phyloP scores from a whole-genome alignment of 2,888 invertebrate species.

The Phyllotreta cruciferae region DNA sequence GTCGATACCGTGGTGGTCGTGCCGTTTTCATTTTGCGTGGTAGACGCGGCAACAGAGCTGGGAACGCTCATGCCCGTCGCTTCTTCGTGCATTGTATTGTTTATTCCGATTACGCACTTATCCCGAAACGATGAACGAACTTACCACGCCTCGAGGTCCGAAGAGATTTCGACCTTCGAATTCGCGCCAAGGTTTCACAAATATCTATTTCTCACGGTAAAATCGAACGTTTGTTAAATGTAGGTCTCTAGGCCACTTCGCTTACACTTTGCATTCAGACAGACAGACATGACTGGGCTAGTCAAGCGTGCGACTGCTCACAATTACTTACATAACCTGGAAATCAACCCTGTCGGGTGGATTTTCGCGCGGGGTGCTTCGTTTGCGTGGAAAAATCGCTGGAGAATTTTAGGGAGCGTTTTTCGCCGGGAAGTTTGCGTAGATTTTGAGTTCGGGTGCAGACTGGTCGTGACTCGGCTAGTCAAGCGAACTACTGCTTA shows the following conservation, averaged over 20 bases:
- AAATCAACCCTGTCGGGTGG: slow-evolving; percentile 8
- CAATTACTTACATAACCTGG: slow-evolving; percentile 67
- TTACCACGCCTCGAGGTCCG: slow-evolving; percentile 60
- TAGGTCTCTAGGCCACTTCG: slow-evolving; percentile 91
- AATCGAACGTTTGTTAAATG: slow-evolving; percentile 76
- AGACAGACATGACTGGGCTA: slow-evolving; percentile 74
- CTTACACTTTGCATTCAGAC: slow-evolving; percentile 82
- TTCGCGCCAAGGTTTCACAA: slow-evolving; percentile 61
- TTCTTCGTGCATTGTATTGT: slow-evolving; percentile 77
- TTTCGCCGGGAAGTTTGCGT: slow-evolving; percentile 88
- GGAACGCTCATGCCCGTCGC: slow-evolving; percentile 73
- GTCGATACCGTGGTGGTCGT: slow-evolving; percentile 52
- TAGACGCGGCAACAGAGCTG: slow-evolving; percentile 70
- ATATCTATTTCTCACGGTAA: slow-evolving; percentile 62
- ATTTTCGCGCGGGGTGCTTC: not conserved
- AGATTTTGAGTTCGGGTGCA: slow-evolving; percentile 80
- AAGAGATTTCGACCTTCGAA: slow-evolving; percentile 60
- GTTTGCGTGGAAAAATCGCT: slow-evolving; percentile 5
- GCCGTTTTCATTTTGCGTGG: slow-evolving; percentile 61
- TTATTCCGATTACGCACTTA: slow-evolving; percentile 59
- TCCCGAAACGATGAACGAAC: slow-evolving; percentile 58
- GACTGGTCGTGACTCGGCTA: slow-evolving; percentile 73
- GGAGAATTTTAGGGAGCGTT: slow-evolving; percentile 25
- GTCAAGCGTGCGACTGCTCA: slow-evolving; percentile 73
- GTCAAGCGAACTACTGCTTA: slow-evolving; percentile 70